Evolutionary conservation across 2,888 invertebrate genomes (phyloP), one percentile per base, ranked within the genome.

Genomic region (Luffia ferchaultella): DNA sequence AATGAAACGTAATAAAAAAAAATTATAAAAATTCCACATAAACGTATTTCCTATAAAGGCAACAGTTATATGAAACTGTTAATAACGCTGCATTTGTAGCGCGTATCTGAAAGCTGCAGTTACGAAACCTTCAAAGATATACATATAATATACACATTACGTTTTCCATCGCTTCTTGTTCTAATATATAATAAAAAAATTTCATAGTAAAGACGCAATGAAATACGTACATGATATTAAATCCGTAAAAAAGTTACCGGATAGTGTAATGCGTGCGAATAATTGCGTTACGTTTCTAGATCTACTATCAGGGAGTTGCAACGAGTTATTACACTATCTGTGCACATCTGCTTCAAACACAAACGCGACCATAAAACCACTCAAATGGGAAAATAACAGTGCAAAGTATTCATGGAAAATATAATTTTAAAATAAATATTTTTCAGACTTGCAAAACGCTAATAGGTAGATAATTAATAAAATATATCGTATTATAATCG

Each of bases 371-470:
- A 78, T 82, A 80, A 79, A 82, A 76, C 69, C 73, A 67, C 68
- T 79, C 74, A 76, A 79, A 80, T 80, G 82, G 72, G 82, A 80
- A 82, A 83, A 80, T 80, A 79, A 78, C 80, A 78, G 79, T 60
- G 79, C 80, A 79, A 78, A 76, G 68, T 45, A 45, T 19, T 74
- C 66, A 67, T 79, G 74, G 79, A 79, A 80, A 82, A 78, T 65
- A 64, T 59, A 54, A 63, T 64, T 60, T 57, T 58, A 57, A 58
- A 55, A 49, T 54, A 59, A 63, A 65, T 67, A 71, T 70, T 78
- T 78, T 78, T 73, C 75, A 70, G 62, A 68, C 64, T 59, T 62
- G 62, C 70, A 73, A 77, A 78, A 78, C 76, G 76, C 71, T n/a
- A n/a, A n/a, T n/a, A n/a, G n/a, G n/a, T n/a, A n/a, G n/a, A n/a